Base-by-base conservation (phyloP, 1,140 invertebrate species). In the Megalopta genalis region DNA sequence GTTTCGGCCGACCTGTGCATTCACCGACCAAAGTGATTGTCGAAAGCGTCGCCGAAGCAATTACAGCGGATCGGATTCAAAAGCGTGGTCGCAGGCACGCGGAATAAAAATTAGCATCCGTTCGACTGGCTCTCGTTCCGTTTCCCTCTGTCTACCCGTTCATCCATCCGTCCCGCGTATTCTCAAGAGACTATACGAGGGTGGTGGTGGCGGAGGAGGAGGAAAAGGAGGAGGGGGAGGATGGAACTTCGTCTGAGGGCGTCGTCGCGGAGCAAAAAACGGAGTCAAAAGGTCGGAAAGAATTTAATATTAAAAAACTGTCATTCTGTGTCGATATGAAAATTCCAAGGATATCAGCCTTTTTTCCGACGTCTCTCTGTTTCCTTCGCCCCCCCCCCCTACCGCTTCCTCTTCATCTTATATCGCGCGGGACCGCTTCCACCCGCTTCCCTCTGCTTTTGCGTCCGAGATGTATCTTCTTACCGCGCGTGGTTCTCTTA, bases 251-350 rank as follows among this genome's bases (percentile, higher is more conserved):
- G 65, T 81, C 62, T 46, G 81, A 74, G 71, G 71, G 59, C 76
- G 62, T 57, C 71, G 85, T 62, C 42, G 63, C 63, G 52, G 64
- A 73, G 69, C 75, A 32, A 71, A 87, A 87, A 84, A 80, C 54
- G 81, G 90, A 88, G 78, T 86, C 82, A 89, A 90, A 88, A 87
- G 77, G 85, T 81, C 83, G 81, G 80, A 81, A 88, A 90, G 92
- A 93, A 93, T 93, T 93, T 93, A 92, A 93, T 93, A 93, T 93
- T 90, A 90, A 90, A 92, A 92, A 91, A 91, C 90, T 92, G 91
- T 90, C 90, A 91, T 93, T 91, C 89, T 91, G 87, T 88, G 88
- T 89, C 90, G 90, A 93, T 93, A 93, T 93, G 91, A 93, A 93
- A 93, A 93, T 93, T 93, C 91, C 92, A 89, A 82, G 84, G 87